These are phyloP conservation scores for Clusia tigrina DNA, from an alignment of 2,888 invertebrate genomes.

Conservation along the genomic window DNA sequence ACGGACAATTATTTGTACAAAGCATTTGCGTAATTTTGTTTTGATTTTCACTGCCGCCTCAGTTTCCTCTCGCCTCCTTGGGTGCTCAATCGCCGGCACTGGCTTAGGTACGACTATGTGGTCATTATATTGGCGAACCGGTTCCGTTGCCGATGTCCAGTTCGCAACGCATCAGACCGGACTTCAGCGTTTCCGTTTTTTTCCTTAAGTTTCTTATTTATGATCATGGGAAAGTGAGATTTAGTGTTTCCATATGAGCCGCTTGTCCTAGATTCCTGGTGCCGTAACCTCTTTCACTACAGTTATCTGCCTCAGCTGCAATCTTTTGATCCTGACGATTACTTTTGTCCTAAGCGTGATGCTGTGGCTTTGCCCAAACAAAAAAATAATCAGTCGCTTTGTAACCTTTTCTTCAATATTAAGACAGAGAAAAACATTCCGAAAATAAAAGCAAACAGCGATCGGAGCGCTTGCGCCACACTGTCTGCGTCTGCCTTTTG, in stretches of 20 bases:
- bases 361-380: slow-evolving; percentile 21
- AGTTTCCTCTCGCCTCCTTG: not conserved
- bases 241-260: slow-evolving; percentile 4
- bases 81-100: too few species aligned
- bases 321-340: not conserved
- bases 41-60: slow-evolving; percentile 27
- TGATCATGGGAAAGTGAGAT: slow-evolving; percentile 22
- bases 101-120: too few species aligned
- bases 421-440: too few species aligned
- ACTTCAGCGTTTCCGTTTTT: too few species aligned
- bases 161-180: slow-evolving; percentile 17
- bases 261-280: not conserved
- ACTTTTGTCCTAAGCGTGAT: slow-evolving; percentile 17
- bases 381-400: not conserved
- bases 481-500: slow-evolving; percentile 21
- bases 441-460: slow-evolving; percentile 6
- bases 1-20: slow-evolving; percentile 55
- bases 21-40: slow-evolving; percentile 61
- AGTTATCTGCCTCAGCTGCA: not conserved
- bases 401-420: not conserved
- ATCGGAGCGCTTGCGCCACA: slow-evolving; percentile 27
- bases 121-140: not conserved
- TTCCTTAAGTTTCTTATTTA: slow-evolving; percentile 18
- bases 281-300: not conserved
- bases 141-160: slow-evolving; percentile 13